Evolutionary conservation across 2,797 vertebrate species (phyloP).

Genomic region (Hafferia zeledoni): DNA sequence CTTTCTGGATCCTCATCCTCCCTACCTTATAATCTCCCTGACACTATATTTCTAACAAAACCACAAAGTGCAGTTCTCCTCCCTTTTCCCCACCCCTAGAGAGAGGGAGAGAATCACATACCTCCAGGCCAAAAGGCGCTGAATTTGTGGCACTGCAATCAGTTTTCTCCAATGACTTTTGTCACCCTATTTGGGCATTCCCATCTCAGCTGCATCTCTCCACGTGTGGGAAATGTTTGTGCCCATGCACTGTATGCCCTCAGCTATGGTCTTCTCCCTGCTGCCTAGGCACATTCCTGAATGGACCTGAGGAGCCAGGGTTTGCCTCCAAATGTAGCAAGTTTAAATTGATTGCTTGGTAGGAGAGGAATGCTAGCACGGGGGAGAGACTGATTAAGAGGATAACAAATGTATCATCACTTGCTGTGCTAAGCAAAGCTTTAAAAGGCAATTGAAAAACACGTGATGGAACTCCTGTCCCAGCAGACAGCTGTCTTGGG

Average conservation of each 20-base stretch:
- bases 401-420: background rate
- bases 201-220: background rate
- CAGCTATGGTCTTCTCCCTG: background rate
- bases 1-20: background rate
- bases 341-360: background rate
- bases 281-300: background rate
- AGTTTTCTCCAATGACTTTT: background rate
- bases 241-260: background rate
- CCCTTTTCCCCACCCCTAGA: background rate
- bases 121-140: background rate
- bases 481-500: background rate
- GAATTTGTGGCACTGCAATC: background rate
- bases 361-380: background rate
- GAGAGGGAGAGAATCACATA: background rate
- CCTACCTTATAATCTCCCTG: background rate
- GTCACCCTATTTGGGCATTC: background rate
- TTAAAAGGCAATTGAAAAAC: background rate
- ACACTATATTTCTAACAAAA: background rate
- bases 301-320: accelerated
- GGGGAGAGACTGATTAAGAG: background rate
- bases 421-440: background rate
- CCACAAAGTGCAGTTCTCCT: background rate
- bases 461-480: background rate
- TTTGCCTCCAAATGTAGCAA: background rate
- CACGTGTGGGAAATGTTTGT: background rate